These are phyloP conservation scores for Irena cyanogastra DNA, from an alignment of 2,113 vertebrate genomes.

Conservation along the genomic window DNA sequence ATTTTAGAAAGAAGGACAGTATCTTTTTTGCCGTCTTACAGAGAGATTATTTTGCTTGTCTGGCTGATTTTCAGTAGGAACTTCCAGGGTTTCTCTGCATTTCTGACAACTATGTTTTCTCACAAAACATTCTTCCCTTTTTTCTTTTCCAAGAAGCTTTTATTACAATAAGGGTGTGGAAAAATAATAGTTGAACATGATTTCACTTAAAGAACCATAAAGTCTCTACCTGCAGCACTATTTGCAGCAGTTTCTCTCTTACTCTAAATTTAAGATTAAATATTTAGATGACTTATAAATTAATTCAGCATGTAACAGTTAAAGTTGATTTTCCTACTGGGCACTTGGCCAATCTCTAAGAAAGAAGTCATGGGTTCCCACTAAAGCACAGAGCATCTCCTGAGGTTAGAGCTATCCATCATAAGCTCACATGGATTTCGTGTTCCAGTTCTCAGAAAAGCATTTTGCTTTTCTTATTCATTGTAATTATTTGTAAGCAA, in stretches of 20 bases:
- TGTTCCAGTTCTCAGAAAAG: not conserved
- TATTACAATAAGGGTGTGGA: not conserved
- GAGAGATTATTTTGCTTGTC: not conserved
- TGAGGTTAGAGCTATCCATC: constrained; percentile 14
- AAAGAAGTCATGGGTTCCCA: not conserved
- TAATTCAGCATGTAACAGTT: not conserved
- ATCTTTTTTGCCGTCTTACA: not conserved
- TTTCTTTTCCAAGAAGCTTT: not conserved
- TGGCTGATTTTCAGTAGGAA: not conserved
- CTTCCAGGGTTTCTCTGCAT: not conserved
- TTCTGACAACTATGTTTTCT: not conserved
- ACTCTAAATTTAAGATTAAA: not conserved
- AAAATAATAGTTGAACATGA: not conserved
- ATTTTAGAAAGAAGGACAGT: not conserved
- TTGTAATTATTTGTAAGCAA: not conserved
- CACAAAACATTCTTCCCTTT: not conserved
- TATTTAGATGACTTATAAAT: not conserved
- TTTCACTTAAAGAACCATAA: not conserved
- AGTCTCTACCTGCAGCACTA: not conserved
- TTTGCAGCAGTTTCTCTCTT: not conserved
- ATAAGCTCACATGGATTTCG: not conserved
- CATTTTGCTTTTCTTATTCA: not conserved
- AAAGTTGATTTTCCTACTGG: not conserved
- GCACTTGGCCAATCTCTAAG: not conserved
- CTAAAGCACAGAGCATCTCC: not conserved